Base-by-base conservation (phyloP, 2,797 vertebrate species). In the Alcedo quadribrachys region DNA sequence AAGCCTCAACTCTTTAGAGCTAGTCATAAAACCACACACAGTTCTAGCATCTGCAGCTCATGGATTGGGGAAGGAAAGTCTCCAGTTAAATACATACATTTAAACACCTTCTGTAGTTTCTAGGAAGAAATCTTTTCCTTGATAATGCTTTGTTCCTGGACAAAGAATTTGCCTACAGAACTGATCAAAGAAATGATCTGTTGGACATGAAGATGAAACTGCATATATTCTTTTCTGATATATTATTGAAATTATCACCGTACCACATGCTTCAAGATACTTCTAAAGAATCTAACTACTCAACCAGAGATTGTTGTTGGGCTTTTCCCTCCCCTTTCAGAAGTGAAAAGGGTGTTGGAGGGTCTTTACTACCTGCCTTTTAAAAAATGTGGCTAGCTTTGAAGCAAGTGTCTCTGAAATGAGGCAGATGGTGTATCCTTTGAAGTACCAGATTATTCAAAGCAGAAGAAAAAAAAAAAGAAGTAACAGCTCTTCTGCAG, bases 381-480 rank as follows among this genome's bases (percentile, higher is more conserved):
- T 97, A 75, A 95, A 85, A 97, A 96, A 94, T 71, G 85, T 93
- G 66, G 33, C 58, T 88, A 89, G 35, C 97, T 97, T 97, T 98
- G 96, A 97, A 97, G 96, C 51, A 83, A 70, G 74, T 90, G 53
- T 67, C 96, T 97, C 97, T 97, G 96, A 97, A 96, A 97, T 86
- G 90, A 97, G 77, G 95, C 96, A 96, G 93, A 97, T 96, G 91
- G 79, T 79, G 81, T 86, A 92, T 75, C 77, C 87, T 97, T 97
- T 97, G 96, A 97, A 97, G 96, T 94, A 94, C 21, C 88, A 94
- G 88, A 87, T 95, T 92, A 93, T 93, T 95, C 94, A 97, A 97
- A 97, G 96, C 67, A 90, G 82, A 92, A 89, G 62, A 27, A 79
- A 67, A 93, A 50, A 50, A 45, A 87, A 66, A 81, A 78, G 67